Base-by-base conservation (phyloP, 2,888 invertebrate species). In the Pristionchus entomophagus region DNA sequence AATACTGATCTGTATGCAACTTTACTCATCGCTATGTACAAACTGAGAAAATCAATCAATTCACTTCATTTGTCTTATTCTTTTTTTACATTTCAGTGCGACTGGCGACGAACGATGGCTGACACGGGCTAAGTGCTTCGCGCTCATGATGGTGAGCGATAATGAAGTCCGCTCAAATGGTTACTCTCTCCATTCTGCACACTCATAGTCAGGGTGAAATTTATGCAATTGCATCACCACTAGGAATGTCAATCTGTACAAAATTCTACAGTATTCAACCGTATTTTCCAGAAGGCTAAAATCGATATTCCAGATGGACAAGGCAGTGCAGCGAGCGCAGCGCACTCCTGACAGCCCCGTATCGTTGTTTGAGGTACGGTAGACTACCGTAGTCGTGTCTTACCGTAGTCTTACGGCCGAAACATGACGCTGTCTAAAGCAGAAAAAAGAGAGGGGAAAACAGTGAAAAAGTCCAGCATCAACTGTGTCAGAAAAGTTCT, bases 331-430 rank as follows among this genome's bases (percentile, higher is more conserved):
- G 95, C 95, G 89, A 96, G 94, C 95, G 88, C 94, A 94, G 86
- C 95, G 95, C 88, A 96, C 96, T 22, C 97, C 97, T 0, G 97
- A 97, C 94, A 95, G 95, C 90, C 97, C 97, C 0, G 96, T 96
- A 89, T 97, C 96, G 93, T 95, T 97, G 90, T 97, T 96, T 94
- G 97, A 97, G 94, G 97, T 97, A 1, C 95, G 96, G 86, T 96
- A 97, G 17, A 97, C 97, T 35, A 29, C 35, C 65, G 29, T 59
- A 59, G 8, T 22, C 59, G 6, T 59, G 6, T 51, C 19, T 19
- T 51, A 51, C 51, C 51, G 51, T 51, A 51, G 51, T 51, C n/a
- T n/a, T n/a, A n/a, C n/a, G n/a, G n/a, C n/a, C n/a, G n/a, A n/a
- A n/a, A n/a, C n/a, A n/a, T n/a, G n/a, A n/a, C n/a, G n/a, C n/a